Conservation (phyloP, 2,113 vertebrate genomes). For the Hippocampus guttulatus region DNA sequence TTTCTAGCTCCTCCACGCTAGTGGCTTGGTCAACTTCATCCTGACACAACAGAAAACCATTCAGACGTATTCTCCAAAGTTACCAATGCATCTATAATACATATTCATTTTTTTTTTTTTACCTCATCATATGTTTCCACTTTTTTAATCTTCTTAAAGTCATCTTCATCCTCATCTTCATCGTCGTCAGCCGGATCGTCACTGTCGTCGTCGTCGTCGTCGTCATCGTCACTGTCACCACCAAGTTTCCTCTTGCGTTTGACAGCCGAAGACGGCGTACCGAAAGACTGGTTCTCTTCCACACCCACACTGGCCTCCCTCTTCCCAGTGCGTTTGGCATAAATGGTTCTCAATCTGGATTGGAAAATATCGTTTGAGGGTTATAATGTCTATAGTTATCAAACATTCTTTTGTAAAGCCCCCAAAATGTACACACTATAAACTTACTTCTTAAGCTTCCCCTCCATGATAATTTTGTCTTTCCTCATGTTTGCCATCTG, state of each 20-base stretch:
- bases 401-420: not conserved
- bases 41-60: conserved; percentile 56
- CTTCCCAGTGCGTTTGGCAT: conserved; percentile 92
- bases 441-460: conserved; percentile 95
- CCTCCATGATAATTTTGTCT: conserved; percentile 97
- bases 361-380: conserved; percentile 6
- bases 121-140: conserved; percentile 90
- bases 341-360: conserved; percentile 85
- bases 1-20: conserved; percentile 94
- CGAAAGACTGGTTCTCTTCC: conserved; percentile 82
- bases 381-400: not conserved
- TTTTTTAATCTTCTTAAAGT: conserved; percentile 91
- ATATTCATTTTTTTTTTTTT: not conserved
- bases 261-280: conserved; percentile 76
- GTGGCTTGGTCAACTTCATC: conserved; percentile 93
- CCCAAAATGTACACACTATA: not conserved
- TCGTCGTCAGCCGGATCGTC: conserved; percentile 86
- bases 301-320: conserved; percentile 75
- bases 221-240: conserved; percentile 86
- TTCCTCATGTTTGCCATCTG: conserved; percentile 98
- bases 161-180: conserved; percentile 95
- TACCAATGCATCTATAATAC: not conserved
- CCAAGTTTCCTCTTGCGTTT: conserved; percentile 85
- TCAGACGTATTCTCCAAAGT: not conserved
- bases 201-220: conserved; percentile 88